Conservation (phyloP, 2,113 vertebrate species). For the Cynopterus brachyotis region DNA sequence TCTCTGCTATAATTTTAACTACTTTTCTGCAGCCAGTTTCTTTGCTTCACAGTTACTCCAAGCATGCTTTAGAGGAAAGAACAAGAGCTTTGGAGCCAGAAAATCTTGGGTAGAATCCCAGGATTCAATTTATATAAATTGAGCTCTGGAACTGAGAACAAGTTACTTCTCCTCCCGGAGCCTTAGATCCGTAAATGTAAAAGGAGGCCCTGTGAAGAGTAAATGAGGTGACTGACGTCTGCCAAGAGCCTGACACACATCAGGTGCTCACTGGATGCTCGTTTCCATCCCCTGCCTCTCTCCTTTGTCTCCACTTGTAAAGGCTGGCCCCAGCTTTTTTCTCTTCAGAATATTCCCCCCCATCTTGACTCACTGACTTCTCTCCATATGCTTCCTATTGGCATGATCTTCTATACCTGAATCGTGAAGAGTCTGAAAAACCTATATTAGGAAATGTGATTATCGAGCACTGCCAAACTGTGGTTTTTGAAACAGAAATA, state of each 20-base stretch:
- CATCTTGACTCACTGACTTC: background rate
- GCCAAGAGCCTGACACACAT: background rate
- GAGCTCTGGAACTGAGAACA: background rate
- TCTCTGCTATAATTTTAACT: background rate
- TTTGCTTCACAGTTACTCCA: background rate
- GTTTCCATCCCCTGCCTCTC: background rate
- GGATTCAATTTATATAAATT: background rate
- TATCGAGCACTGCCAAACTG: background rate
- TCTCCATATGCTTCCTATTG: background rate
- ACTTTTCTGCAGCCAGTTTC: background rate
- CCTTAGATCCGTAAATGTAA: background rate
- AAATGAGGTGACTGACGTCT: background rate
- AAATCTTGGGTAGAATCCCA: background rate
- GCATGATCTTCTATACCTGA: conserved; percentile 3
- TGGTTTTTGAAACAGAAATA: conserved; percentile 46
- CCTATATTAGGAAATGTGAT: background rate
- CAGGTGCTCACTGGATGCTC: background rate
- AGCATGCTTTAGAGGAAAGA: conserved; percentile 6
- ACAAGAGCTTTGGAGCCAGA: background rate
- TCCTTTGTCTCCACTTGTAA: background rate
- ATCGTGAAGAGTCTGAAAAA: background rate
- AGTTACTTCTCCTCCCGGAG: background rate
- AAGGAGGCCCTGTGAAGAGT: background rate
- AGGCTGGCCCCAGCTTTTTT: background rate
- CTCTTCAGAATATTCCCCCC: background rate